Evolutionary conservation across 2,113 vertebrate genomes (phyloP).

Genomic region (Calidris pugnax): DNA sequence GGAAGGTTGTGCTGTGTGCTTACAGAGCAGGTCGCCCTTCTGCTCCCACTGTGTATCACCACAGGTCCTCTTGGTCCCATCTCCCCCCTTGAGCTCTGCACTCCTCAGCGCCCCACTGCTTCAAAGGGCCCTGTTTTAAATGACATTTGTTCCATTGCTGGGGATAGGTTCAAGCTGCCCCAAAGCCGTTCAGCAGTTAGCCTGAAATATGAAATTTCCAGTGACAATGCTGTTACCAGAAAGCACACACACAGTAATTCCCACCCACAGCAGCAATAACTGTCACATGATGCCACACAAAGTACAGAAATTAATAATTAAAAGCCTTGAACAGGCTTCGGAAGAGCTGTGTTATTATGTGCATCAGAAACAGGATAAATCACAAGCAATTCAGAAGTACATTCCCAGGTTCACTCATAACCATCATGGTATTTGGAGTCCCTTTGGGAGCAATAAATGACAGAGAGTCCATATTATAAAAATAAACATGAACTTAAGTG

Average conservation of each 20-base stretch:
- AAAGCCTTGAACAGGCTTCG: slow-evolving; percentile 27
- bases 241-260: not conserved
- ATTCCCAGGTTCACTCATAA: slow-evolving; percentile 62
- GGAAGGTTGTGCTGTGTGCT: fast-evolving
- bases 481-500: slow-evolving; percentile 82
- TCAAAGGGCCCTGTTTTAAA: not conserved
- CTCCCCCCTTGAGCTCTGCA: not conserved
- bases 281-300: slow-evolving; percentile 21
- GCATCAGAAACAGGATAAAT: slow-evolving; percentile 63
- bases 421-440: slow-evolving; percentile 48
- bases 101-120: not conserved
- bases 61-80: fast-evolving
- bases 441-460: slow-evolving; percentile 69
- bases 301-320: slow-evolving; percentile 71
- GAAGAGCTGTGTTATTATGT: slow-evolving; percentile 27
- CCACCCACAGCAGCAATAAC: slow-evolving; percentile 12
- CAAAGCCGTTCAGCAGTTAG: not conserved
- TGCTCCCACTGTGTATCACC: fast-evolving
- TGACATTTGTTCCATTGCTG: not conserved
- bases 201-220: not conserved
- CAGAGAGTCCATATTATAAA: slow-evolving; percentile 73
- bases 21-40: not conserved
- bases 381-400: slow-evolving; percentile 61
- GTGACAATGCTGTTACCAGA: not conserved
- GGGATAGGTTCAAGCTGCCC: not conserved